Conservation (phyloP, 2,888 invertebrate genomes). For the Endotricha flammealis region DNA sequence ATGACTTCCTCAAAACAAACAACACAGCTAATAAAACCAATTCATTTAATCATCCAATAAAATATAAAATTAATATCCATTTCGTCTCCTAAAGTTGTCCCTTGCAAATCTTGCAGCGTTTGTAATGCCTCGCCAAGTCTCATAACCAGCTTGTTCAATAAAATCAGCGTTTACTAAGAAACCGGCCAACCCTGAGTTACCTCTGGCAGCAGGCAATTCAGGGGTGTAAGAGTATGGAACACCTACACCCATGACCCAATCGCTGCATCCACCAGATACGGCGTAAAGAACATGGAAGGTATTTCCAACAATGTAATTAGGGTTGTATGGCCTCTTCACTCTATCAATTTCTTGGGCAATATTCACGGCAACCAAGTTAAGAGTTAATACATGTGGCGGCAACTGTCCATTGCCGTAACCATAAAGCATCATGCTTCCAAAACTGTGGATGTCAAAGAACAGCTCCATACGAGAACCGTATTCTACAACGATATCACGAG, state of each 20-base stretch:
- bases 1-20: no score
- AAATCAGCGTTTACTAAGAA: conserved; percentile 76
- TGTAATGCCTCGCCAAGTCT: conserved; percentile 80
- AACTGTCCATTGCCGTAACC: conserved; percentile 54
- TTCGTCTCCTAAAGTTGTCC: conserved; percentile 16
- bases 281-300: conserved; percentile 67
- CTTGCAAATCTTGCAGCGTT: conserved; percentile 58
- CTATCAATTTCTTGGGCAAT: conserved; percentile 64
- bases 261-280: conserved; percentile 81
- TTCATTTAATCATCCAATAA: no score
- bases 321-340: conserved; percentile 57
- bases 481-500: conserved; percentile 75
- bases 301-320: conserved; percentile 70
- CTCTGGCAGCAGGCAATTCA: conserved; percentile 73
- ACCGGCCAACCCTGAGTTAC: conserved; percentile 56
- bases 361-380: conserved; percentile 51
- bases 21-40: no score
- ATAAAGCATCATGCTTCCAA: conserved; percentile 79
- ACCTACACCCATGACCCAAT: conserved; percentile 76
- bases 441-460: conserved; percentile 87
- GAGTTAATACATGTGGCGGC: conserved; percentile 64
- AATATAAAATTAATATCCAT: neutral
- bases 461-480: conserved; percentile 71
- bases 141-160: conserved; percentile 76
- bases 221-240: conserved; percentile 78